Conservation (phyloP, 2,888 invertebrate species). For the Nasonovia ribisnigri region DNA sequence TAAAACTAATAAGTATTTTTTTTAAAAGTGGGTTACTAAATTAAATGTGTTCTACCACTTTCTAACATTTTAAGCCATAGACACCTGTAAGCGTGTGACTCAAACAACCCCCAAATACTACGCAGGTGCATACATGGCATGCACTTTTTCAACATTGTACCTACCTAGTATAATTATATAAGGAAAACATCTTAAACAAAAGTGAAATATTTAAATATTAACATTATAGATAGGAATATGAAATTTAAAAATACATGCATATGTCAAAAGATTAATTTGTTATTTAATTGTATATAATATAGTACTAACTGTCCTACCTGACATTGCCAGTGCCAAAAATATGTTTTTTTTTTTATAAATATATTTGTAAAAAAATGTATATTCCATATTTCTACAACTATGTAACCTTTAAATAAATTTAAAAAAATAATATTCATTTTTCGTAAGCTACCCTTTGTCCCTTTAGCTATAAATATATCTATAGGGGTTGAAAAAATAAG, state of each 20-base stretch:
- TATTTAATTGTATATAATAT: not conserved
- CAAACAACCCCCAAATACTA: not conserved
- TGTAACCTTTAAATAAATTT: too few relatives aligned
- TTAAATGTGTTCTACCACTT: not conserved
- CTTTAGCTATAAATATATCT: too few relatives aligned
- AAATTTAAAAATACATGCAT: too few relatives aligned
- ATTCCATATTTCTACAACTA: too few relatives aligned
- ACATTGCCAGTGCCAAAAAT: too few relatives aligned
- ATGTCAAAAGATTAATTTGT: not conserved
- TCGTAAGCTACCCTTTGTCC: too few relatives aligned
- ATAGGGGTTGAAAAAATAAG: too few relatives aligned
- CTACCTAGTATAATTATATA: too few relatives aligned
- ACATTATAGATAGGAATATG: not conserved
- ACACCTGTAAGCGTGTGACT: not conserved
- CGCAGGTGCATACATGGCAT: not conserved
- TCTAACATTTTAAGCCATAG: not conserved
- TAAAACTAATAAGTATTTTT: not conserved
- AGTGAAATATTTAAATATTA: not conserved
- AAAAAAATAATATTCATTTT: too few relatives aligned
- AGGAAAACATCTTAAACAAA: not conserved
- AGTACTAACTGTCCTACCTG: too few relatives aligned
- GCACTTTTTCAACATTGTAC: not conserved
- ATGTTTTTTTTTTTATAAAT: too few relatives aligned
- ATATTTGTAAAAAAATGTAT: too few relatives aligned
- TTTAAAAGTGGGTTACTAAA: not conserved